Base-by-base conservation (phyloP, 2,888 invertebrate genomes). In the Acheta domesticus region DNA sequence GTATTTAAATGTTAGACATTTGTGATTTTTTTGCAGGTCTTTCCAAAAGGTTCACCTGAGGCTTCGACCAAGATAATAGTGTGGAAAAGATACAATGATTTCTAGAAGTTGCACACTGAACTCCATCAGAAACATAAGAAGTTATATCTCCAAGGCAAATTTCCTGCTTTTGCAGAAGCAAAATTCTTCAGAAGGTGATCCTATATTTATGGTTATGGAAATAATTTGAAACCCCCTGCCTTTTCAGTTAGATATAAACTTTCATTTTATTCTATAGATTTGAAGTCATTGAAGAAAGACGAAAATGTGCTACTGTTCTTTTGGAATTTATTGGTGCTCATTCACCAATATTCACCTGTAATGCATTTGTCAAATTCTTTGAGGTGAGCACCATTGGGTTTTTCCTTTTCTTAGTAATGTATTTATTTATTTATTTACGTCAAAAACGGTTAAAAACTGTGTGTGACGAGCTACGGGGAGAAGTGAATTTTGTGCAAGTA, bases 51-150 rank as follows among this genome's bases (percentile, higher is more conserved):
- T 48, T 92, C 93, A 74, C 95, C 96, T 0, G 95, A 96, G 85
- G 93, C 94, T 4, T 88, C 94, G 16, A 95, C 95, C 0, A 93
- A 93, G 84, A 89, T 96, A 36, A 92, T 93, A 0, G 93, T 96
- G 11, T 97, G 96, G 96, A 96, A 96, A 85, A 89, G 97, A 50
- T 97, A 94, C 87, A 95, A 94, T 85, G 96, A 97, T 83, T 93
- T 96, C 78, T 95, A 94, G 85, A 91, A 92, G n/a, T 88, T 97
- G 4, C 93, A 95, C 85, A 90, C 91, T 79, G 91, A 92, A 80
- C 89, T 97, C 84, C 89, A 89, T 80, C 88, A 89, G 2, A 87
- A 94, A 14, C 93, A 95, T 83, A 90, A 90, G 2, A 91, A 91
- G 2, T 87, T 94, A 23, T 91, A 93, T 81, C 88, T 95, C 19